Evolutionary conservation across 2,113 vertebrate species (phyloP).

Genomic region (Daphoenositta chrysoptera): DNA sequence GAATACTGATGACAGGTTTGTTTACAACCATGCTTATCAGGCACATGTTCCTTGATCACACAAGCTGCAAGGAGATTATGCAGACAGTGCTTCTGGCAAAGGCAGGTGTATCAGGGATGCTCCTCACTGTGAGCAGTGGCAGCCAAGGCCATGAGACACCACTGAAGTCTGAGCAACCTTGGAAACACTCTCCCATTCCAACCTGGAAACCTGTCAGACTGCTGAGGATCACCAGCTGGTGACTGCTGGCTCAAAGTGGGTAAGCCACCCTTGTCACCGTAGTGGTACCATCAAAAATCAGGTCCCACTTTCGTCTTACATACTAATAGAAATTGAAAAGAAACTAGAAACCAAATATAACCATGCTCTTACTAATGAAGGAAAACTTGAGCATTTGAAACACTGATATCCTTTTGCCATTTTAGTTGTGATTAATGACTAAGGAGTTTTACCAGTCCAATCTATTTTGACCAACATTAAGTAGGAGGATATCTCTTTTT

Average conservation of each 20-base stretch:
- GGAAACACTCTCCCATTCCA: not conserved
- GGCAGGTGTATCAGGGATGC: accelerated
- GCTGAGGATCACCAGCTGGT: not conserved
- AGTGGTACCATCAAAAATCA: not conserved
- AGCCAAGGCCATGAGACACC: not conserved
- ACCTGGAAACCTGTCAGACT: accelerated
- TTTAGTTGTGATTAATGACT: not conserved
- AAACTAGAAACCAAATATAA: not conserved
- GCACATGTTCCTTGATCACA: not conserved
- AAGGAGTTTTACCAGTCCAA: not conserved
- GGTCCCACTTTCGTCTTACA: not conserved
- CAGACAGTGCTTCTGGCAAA: not conserved
- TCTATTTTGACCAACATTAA: not conserved
- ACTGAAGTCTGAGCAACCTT: not conserved
- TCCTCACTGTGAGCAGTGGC: not conserved
- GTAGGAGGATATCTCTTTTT: not conserved
- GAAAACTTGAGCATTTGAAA: not conserved
- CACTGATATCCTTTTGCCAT: not conserved
- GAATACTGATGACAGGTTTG: not conserved
- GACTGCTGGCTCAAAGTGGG: not conserved
- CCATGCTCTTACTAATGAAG: not conserved
- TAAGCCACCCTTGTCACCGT: not conserved
- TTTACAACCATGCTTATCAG: not conserved
- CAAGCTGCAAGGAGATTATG: not conserved
- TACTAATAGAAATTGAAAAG: not conserved